A percentile compares a stretch with the other conserved stretches of the same genome.
These are phyloP conservation scores for Anolis sagrei DNA, from an alignment of 2,113 vertebrate genomes.

Conservation along the genomic window DNA sequence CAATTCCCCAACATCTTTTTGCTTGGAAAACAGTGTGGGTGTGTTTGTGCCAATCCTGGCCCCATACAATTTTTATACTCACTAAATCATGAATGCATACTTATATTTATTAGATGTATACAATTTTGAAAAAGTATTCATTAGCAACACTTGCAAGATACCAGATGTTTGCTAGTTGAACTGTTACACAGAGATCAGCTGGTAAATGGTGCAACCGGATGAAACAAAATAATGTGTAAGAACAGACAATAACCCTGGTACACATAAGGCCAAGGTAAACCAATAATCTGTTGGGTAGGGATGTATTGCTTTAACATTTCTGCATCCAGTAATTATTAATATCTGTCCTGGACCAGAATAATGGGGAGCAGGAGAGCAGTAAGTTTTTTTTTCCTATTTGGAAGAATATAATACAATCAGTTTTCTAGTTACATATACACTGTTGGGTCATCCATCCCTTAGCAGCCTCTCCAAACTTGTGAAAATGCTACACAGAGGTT, in stretches of 20 bases:
- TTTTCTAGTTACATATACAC: neutral
- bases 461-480: too few relatives aligned
- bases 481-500: too few relatives aligned
- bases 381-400: neutral
- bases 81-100: neutral
- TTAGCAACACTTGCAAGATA: neutral
- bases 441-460: neutral
- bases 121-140: neutral
- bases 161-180: neutral
- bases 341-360: too few relatives aligned
- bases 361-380: neutral
- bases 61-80: neutral
- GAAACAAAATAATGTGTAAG: too few relatives aligned
- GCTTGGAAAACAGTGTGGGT: neutral
- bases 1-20: neutral
- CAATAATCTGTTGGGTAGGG: neutral
- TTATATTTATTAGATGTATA: neutral
- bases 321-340: neutral
- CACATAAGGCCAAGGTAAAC: neutral
- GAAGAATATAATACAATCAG: constrained; percentile 34
- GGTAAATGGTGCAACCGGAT: neutral
- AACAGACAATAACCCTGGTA: neutral
- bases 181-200: neutral
- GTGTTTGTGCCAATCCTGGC: neutral
- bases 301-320: neutral